Percentiles rank a stretch among this genome's conserved stretches.
These are phyloP conservation scores for Fissipunctia ypsillon DNA, from an alignment of 2,888 invertebrate genomes.

Conservation along the genomic window DNA sequence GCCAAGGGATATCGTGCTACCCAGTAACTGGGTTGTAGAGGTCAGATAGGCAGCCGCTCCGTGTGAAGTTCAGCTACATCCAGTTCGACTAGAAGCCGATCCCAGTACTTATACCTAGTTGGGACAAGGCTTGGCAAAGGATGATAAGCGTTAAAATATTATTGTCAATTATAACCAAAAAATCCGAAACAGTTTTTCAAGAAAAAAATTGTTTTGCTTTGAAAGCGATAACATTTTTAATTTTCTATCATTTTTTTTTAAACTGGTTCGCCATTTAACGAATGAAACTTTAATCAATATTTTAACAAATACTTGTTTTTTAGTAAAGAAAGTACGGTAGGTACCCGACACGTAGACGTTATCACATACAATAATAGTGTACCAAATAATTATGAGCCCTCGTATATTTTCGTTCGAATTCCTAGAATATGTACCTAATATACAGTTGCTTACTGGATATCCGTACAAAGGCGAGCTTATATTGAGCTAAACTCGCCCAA, in stretches of 20 bases:
- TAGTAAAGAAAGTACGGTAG: too few relatives aligned
- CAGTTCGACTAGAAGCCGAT: too few relatives aligned
- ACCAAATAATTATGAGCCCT: not conserved
- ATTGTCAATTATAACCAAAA: not conserved
- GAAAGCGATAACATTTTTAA: too few relatives aligned
- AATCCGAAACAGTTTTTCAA: not conserved
- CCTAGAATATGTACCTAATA: not conserved
- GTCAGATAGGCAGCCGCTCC: too few relatives aligned
- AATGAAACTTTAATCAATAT: not conserved
- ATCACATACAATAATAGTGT: not conserved
- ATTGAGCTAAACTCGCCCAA: not conserved
- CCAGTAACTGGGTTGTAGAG: too few relatives aligned
- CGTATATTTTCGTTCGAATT: not conserved
- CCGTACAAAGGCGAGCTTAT: conserved; percentile 9
- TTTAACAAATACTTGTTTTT: too few relatives aligned
- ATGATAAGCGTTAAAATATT: not conserved
- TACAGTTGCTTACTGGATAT: not conserved
- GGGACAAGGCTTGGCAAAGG: not conserved
- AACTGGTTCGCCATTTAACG: too few relatives aligned
- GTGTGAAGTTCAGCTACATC: too few relatives aligned
- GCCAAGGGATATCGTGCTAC: not conserved
- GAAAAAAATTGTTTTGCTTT: too few relatives aligned
- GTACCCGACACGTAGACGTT: not conserved
- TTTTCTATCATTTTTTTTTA: too few relatives aligned
- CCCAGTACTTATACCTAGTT: not conserved